A percentile compares a stretch with the other conserved stretches of the same genome.
Evolutionary conservation across 2,113 vertebrate genomes (phyloP).

Genomic region (Podarcis cretensis): DNA sequence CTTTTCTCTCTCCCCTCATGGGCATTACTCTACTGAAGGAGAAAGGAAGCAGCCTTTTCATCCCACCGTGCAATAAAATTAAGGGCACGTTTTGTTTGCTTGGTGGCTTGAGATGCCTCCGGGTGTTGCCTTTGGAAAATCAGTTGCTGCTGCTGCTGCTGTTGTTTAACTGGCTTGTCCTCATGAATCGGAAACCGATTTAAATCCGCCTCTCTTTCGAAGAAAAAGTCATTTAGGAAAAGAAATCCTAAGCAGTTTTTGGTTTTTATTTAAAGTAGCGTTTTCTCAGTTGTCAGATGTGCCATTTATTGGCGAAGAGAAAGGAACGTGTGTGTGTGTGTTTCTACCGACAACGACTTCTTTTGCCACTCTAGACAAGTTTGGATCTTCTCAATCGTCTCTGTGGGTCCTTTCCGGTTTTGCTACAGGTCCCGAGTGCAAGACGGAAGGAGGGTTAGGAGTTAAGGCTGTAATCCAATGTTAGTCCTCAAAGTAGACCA

Average conservation of each 20-base stretch:
- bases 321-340: constrained; percentile 51
- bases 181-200: constrained; percentile 23
- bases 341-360: constrained; percentile 72
- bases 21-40: background rate
- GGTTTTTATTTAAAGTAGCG: too few species aligned
- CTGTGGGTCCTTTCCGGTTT: constrained; percentile 82
- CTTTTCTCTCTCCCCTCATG: background rate
- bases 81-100: background rate
- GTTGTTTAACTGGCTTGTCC: background rate
- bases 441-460: constrained; percentile 83
- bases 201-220: background rate
- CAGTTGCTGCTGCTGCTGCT: background rate
- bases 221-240: background rate
- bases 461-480: constrained; percentile 66
- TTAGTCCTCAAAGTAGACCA: too few species aligned
- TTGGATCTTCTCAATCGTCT: constrained; percentile 79
- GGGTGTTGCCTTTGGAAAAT: background rate
- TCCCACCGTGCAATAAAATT: background rate
- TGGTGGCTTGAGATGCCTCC: background rate
- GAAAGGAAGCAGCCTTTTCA: background rate
- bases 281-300: background rate
- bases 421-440: constrained; percentile 80
- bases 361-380: constrained; percentile 82
- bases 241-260: background rate
- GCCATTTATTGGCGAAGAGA: background rate